A percentile compares a stretch with the other conserved stretches of the same genome.
Evolutionary conservation across 2,888 invertebrate genomes (phyloP).

Genomic region (Hanleya hanleyi): DNA sequence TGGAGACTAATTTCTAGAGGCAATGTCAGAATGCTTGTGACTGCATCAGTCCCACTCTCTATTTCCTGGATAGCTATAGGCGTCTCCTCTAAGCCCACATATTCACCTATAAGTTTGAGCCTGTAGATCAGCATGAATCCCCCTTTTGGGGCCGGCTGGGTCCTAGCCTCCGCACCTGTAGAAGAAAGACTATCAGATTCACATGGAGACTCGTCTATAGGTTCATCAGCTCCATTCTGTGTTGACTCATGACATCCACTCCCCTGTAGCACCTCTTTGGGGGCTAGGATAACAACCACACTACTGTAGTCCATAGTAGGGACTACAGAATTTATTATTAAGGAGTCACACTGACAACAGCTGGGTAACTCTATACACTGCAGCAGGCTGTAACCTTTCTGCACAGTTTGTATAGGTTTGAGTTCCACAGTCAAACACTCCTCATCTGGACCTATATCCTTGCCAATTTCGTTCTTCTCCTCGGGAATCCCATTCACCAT

Average conservation of each 20-base stretch:
- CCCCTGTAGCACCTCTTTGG: conserved; percentile 16
- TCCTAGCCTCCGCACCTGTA: not conserved
- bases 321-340: conserved; percentile 79
- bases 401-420: not conserved
- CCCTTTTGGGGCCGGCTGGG: conserved; percentile 9
- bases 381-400: conserved; percentile 42
- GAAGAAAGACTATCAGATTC: not conserved
- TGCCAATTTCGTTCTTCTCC: not conserved
- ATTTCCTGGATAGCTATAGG: conserved; percentile 75
- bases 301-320: conserved; percentile 83
- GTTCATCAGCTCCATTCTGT: not conserved
- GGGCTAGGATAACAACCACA: conserved; percentile 75
- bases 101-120: conserved; percentile 77
- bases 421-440: not conserved
- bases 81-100: conserved; percentile 76
- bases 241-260: not conserved
- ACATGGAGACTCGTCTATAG: not conserved
- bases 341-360: conserved; percentile 71
- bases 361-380: conserved; percentile 67
- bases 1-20: conserved; percentile 58
- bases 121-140: conserved; percentile 78
- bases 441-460: not conserved
- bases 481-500: not conserved
- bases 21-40: conserved; percentile 56
- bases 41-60: conserved; percentile 42